Base-by-base conservation (phyloP, 2,113 vertebrate species). In the Ceyx margarethae region DNA sequence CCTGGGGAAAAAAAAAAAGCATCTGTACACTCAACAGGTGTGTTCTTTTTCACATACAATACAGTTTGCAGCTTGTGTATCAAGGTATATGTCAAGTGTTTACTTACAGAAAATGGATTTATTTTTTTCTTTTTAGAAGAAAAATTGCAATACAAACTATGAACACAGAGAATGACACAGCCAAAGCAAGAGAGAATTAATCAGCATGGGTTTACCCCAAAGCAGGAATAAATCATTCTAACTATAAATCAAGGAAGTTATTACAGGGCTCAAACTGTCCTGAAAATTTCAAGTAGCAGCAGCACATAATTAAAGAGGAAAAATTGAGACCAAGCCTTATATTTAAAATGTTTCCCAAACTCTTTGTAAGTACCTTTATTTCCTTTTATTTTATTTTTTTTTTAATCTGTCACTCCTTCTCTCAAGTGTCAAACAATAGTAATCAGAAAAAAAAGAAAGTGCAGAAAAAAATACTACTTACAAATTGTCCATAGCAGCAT, bases 211-310 rank as follows among this genome's bases (percentile, higher is more conserved):
- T 68, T 1, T 35, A 17, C 29, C 31, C 51, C 64, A 9, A 60
- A 91, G 72, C 57, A 93, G 81, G 81, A 95, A 79, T 81, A 91
- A 92, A 91, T 93, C n/a, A 12, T 91, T 85, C 28, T 64, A 90
- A 81, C 71, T 82, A 43, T 91, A 90, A 96, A 95, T 91, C 89
- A 96, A 86, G 82, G 84, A 89, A 65, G 53, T 94, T 95, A 90
- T 94, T 95, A 81, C 81, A 93, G 81, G 65, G 43, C 48, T 90
- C 54, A 81, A 87, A 94, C 46, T 57, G 50, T 58, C 73, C 92
- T 74, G 57, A 92, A 96, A 95, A 93, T 79, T 88, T 73, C 77
- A 90, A 65, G 83, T 71, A 76, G 72, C 65, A 85, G 75, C 56
- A 87, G 61, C 57, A 85, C 65, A 78, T 92, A 96, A 96, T 93